Conservation (phyloP, 2,888 invertebrate species). For the Hydroisotoma schaefferi region DNA sequence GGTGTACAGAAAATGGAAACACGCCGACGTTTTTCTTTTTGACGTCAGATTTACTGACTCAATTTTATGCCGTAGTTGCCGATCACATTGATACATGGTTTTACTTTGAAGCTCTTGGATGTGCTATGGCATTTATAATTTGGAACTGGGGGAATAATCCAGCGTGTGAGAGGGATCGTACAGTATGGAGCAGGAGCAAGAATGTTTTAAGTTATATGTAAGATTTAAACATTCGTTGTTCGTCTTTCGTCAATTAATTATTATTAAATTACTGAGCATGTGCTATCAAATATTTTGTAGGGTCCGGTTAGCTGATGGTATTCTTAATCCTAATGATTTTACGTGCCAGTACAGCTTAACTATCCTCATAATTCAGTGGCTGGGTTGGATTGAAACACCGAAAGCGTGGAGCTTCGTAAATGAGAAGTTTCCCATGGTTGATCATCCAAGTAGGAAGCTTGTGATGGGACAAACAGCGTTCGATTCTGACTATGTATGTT, state of each 20-base stretch:
- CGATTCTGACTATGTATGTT: background rate
- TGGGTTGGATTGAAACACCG: constrained; percentile 3
- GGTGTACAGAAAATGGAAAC: background rate
- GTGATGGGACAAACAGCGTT: constrained; percentile 2
- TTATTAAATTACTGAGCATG: background rate
- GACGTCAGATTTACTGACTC: background rate
- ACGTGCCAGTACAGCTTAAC: constrained; percentile 19
- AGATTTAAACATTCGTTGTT: background rate
- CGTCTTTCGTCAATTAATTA: background rate
- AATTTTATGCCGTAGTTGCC: background rate
- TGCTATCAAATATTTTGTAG: too few species aligned
- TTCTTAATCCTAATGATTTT: constrained; percentile 23
- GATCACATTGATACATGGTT: constrained; percentile 14
- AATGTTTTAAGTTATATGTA: background rate
- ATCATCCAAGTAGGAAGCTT: background rate
- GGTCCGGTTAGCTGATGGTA: background rate
- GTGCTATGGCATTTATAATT: constrained; percentile 12
- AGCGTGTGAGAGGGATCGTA: background rate
- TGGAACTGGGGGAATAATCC: background rate
- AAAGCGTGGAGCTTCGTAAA: constrained; percentile 5
- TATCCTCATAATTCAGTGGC: constrained; percentile 14
- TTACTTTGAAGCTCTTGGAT: constrained; percentile 8
- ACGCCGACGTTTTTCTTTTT: background rate
- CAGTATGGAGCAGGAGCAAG: constrained; percentile 9
- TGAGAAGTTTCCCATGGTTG: constrained; percentile 10